phyloP scores from a whole-genome alignment of 1,140 invertebrate genomes.

The Halyomorpha halys region DNA sequence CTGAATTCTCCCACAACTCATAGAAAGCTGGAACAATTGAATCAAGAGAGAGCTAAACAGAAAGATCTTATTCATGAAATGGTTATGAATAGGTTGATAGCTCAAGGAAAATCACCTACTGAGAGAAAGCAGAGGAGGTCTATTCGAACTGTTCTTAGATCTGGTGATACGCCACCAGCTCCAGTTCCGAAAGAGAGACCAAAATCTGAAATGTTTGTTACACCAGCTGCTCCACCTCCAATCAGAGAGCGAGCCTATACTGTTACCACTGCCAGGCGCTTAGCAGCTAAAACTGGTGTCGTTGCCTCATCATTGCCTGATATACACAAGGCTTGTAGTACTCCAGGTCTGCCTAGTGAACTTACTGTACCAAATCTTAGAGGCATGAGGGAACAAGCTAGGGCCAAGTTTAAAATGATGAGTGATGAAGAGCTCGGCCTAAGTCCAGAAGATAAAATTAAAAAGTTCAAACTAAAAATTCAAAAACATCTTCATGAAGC shows the following conservation, averaged over 20 bases:
- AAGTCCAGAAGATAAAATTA: constrained; percentile 57
- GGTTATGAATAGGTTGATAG: constrained; percentile 63
- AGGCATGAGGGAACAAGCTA: constrained; percentile 47
- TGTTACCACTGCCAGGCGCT: neutral
- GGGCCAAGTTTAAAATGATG: constrained; percentile 54
- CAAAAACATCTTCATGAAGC: constrained; percentile 21
- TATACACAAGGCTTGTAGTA: constrained; percentile 32
- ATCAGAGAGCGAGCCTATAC: constrained; percentile 18
- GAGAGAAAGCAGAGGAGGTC: constrained; percentile 41
- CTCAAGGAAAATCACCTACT: constrained; percentile 51
- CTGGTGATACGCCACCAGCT: constrained; percentile 20
- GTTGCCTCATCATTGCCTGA: constrained; percentile 35
- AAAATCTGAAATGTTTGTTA: constrained; percentile 23
- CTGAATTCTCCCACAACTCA: constrained; percentile 38
- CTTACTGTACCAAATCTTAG: constrained; percentile 39
- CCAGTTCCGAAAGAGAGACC: constrained; percentile 27
- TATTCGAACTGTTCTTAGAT: neutral
- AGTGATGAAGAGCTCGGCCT: constrained; percentile 61
- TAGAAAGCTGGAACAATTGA: constrained; percentile 51
- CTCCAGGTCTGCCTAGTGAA: constrained; percentile 35
- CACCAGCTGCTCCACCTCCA: constrained; percentile 27
- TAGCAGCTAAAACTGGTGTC: constrained; percentile 13
- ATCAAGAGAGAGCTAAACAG: constrained; percentile 53
- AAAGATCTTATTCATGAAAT: constrained; percentile 63
- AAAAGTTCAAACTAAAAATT: constrained; percentile 42